Evolutionary conservation across 2,797 vertebrate species (phyloP).

Genomic region (Pampus argenteus): DNA sequence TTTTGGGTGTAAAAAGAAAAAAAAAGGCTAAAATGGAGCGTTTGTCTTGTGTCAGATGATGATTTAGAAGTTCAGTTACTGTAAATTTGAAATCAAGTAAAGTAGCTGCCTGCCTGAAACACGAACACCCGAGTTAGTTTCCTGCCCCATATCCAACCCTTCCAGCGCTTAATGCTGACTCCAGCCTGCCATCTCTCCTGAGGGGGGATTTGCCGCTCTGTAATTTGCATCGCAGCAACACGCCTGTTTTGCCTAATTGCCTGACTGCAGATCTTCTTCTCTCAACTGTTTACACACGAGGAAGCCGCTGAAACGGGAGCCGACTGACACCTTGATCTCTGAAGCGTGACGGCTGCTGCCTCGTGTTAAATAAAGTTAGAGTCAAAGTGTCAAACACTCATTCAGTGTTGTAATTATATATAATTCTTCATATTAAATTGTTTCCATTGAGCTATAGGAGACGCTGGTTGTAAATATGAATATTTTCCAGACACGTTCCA

Average conservation of each 20-base stretch:
- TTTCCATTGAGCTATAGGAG: neutral
- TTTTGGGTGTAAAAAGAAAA: no score
- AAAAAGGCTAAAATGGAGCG: no score
- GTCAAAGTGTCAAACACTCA: constrained; percentile 1
- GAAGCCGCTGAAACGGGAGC: neutral
- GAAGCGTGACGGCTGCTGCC: constrained; percentile 9
- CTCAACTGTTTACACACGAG: neutral
- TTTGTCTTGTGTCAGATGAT: no score
- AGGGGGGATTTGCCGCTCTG: constrained; percentile 25
- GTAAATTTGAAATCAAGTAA: no score
- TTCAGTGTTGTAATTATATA: neutral
- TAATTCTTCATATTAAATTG: neutral
- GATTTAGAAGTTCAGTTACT: no score
- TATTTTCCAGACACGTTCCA: neutral
- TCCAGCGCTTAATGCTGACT: constrained; percentile 46
- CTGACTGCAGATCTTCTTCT: constrained; percentile 17
- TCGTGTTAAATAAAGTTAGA: constrained; percentile 16
- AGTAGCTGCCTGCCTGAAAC: no score
- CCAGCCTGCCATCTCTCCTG: constrained; percentile 20
- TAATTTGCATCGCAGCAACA: constrained; percentile 51
- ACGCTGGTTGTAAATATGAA: neutral
- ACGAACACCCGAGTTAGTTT: constrained; percentile 15
- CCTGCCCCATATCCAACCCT: constrained; percentile 2
- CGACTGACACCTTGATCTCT: constrained; percentile 23
- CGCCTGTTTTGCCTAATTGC: constrained; percentile 43